phyloP scores from a whole-genome alignment of 1,140 invertebrate species.

The Conopomorpha cramerella region DNA sequence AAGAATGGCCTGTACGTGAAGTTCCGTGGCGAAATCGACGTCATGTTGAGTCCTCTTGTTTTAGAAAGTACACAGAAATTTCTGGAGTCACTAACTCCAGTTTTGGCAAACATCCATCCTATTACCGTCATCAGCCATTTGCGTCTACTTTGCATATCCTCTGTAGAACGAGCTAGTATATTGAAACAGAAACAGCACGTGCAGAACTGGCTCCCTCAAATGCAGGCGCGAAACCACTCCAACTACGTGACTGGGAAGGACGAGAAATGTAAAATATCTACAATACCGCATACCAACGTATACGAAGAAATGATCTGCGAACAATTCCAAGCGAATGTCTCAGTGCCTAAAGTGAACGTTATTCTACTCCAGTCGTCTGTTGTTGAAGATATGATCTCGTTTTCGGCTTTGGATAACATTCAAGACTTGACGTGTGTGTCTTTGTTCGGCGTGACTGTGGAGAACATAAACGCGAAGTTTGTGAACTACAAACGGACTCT shows the following conservation, averaged over 20 bases:
- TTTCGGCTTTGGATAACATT: constrained; percentile 92
- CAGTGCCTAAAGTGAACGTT: constrained; percentile 88
- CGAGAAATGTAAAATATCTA: constrained; percentile 51
- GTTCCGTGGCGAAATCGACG: constrained; percentile 84
- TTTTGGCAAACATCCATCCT: constrained; percentile 82
- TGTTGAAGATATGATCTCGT: constrained; percentile 94
- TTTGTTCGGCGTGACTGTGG: constrained; percentile 86
- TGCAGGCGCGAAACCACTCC: constrained; percentile 36
- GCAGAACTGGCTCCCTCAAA: constrained; percentile 50
- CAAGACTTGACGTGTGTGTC: constrained; percentile 94
- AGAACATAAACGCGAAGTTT: constrained; percentile 74
- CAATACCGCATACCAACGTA: constrained; percentile 66
- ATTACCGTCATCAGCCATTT: constrained; percentile 89
- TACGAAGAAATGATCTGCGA: constrained; percentile 85
- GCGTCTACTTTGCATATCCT: constrained; percentile 81
- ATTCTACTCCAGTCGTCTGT: constrained; percentile 92
- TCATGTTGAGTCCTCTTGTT: constrained; percentile 88
- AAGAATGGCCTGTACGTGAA: constrained; percentile 77
- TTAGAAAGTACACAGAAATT: constrained; percentile 90
- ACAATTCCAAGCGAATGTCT: constrained; percentile 79
- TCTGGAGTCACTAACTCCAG: constrained; percentile 87
- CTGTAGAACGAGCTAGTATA: constrained; percentile 85
- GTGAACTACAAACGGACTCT: constrained; percentile 71
- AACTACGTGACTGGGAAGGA: constrained; percentile 37
- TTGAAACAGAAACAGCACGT: constrained; percentile 80